These are phyloP conservation scores for Pantelozetes paolii DNA, from an alignment of 2,888 invertebrate genomes.

Conservation along the genomic window DNA sequence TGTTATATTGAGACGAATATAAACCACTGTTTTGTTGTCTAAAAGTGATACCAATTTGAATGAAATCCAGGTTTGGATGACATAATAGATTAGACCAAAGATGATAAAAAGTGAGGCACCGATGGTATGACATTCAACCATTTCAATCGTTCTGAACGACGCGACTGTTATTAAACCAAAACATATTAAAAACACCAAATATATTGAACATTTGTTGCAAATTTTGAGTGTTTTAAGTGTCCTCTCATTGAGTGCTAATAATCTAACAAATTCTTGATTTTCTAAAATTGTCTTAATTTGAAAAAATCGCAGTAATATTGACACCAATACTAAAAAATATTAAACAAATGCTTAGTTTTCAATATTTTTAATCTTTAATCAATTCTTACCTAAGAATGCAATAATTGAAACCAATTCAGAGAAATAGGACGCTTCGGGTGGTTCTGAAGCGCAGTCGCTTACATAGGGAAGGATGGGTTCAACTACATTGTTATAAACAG, in stretches of 20 bases:
- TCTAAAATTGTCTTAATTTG: background rate
- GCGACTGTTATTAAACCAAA: background rate
- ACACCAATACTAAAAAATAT: background rate
- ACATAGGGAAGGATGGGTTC: background rate
- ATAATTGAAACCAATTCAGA: background rate
- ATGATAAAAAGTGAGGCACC: background rate
- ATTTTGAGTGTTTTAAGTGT: background rate
- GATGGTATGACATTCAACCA: background rate
- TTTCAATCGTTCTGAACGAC: background rate
- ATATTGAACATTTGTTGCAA: background rate
- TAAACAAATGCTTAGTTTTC: background rate
- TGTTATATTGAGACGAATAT: background rate
- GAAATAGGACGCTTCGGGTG: background rate
- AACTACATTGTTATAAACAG: background rate
- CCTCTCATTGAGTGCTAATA: background rate
- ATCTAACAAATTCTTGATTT: background rate
- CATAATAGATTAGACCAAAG: background rate
- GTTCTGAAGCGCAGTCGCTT: background rate
- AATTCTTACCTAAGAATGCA: background rate
- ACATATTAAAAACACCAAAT: background rate
- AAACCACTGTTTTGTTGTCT: background rate
- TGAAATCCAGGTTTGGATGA: slow-evolving; percentile 11
- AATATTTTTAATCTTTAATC: background rate
- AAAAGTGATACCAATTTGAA: background rate
- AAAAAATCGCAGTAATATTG: background rate